Conservation (phyloP, 2,113 vertebrate genomes). For the Tetrao urogallus region DNA sequence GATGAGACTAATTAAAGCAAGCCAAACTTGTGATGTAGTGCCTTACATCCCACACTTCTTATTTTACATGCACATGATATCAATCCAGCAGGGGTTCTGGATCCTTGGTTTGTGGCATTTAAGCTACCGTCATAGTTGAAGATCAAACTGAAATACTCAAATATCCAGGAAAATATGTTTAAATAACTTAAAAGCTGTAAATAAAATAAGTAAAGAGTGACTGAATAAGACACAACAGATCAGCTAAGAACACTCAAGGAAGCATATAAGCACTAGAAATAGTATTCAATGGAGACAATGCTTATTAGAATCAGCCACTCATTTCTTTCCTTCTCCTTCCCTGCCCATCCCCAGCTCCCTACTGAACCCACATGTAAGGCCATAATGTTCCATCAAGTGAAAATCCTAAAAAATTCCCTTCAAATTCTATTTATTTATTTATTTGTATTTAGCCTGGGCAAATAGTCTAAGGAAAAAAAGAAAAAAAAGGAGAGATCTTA, state of each 20-base stretch:
- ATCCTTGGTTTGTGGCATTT: neutral
- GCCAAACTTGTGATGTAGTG: neutral
- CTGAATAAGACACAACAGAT: neutral
- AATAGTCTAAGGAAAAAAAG: neutral
- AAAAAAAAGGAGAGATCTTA: neutral
- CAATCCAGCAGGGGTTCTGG: neutral
- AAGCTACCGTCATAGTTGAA: neutral
- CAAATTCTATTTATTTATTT: neutral
- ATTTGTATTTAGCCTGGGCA: neutral
- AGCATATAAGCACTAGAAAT: neutral
- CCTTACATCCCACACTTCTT: neutral
- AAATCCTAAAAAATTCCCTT: neutral
- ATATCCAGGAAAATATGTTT: conserved; percentile 2
- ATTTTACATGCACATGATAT: neutral
- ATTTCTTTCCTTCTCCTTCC: neutral
- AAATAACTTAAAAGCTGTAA: neutral
- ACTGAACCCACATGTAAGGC: neutral
- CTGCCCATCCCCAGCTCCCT: neutral
- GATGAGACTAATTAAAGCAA: neutral
- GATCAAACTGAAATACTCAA: neutral
- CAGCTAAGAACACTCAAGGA: neutral
- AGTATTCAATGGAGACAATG: neutral
- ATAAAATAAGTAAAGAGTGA: neutral
- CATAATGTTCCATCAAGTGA: neutral
- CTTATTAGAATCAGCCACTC: conserved; percentile 3